A percentile compares a stretch with the other conserved stretches of the same genome.
Conservation (phyloP, 2,113 vertebrate genomes). For the Crotalus helleri region DNA sequence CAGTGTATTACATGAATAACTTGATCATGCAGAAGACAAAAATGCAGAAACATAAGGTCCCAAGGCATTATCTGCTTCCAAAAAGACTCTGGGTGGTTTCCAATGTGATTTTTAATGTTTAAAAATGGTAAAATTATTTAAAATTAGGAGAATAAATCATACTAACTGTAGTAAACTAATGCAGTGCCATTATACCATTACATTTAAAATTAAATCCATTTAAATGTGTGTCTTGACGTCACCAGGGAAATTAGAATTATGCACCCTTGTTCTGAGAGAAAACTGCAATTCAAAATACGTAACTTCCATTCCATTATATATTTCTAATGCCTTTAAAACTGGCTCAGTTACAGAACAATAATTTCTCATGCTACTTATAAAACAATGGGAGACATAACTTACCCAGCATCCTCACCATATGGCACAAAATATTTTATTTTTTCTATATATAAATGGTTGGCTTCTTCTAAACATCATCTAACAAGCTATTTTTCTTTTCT, state of each 20-base stretch:
- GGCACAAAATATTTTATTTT: neutral
- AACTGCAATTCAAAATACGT: neutral
- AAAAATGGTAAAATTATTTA: neutral
- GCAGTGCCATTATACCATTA: neutral
- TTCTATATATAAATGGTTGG: neutral
- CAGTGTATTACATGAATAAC: neutral
- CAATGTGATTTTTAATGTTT: neutral
- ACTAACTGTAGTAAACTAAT: neutral
- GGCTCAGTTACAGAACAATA: neutral
- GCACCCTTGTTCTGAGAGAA: neutral
- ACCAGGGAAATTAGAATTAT: neutral
- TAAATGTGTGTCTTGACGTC: neutral
- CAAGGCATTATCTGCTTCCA: neutral
- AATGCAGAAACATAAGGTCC: neutral
- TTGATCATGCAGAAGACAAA: neutral
- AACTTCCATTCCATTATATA: neutral
- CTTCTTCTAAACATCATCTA: neutral
- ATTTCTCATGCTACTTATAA: neutral
- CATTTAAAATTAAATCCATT: neutral
- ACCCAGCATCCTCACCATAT: neutral
- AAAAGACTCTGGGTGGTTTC: neutral
- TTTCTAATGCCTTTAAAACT: neutral
- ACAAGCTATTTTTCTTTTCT: neutral
- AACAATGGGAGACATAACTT: neutral
- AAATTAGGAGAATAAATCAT: neutral